Evolutionary conservation across 2,797 vertebrate species (phyloP).

Genomic region (Notolepis coatsorum): DNA sequence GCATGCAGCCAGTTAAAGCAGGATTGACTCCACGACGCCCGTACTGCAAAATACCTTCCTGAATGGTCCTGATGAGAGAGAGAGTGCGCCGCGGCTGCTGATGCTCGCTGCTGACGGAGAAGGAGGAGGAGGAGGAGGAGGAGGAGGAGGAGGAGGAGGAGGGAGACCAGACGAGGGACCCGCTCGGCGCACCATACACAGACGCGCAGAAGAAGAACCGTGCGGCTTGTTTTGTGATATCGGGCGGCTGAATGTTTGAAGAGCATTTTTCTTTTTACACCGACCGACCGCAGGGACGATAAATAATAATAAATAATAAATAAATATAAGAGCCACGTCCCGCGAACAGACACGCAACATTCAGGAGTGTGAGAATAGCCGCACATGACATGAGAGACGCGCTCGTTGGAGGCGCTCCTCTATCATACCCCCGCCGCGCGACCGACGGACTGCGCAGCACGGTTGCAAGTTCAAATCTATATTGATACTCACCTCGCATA

Average conservation of each 20-base stretch:
- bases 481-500: slow-evolving; percentile 7
- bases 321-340: slow-evolving; percentile 21
- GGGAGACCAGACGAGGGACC: slow-evolving; percentile 47
- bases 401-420: slow-evolving; percentile 56
- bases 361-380: slow-evolving; percentile 44
- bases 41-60: slow-evolving; percentile 36
- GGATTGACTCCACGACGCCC: too few relatives aligned
- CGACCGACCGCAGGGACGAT: slow-evolving; percentile 19
- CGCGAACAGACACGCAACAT: slow-evolving; percentile 36
- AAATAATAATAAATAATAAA: too few relatives aligned
- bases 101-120: slow-evolving; percentile 64
- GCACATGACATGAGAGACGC: slow-evolving; percentile 57
- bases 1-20: too few relatives aligned
- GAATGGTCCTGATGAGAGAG: slow-evolving; percentile 73
- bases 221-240: slow-evolving; percentile 46
- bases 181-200: slow-evolving; percentile 71
- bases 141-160: too few relatives aligned
- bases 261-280: slow-evolving; percentile 13
- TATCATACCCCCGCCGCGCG: slow-evolving; percentile 42
- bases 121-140: too few relatives aligned
- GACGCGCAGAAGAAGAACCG: slow-evolving; percentile 64
- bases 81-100: neutral
- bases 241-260: slow-evolving; percentile 30
- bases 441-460: slow-evolving; percentile 48
- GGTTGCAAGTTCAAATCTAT: slow-evolving; percentile 44